Evolutionary conservation across 2,113 vertebrate species (phyloP), one percentile per base, ranked within the genome.

Genomic region (Pseudorectes ferrugineus): DNA sequence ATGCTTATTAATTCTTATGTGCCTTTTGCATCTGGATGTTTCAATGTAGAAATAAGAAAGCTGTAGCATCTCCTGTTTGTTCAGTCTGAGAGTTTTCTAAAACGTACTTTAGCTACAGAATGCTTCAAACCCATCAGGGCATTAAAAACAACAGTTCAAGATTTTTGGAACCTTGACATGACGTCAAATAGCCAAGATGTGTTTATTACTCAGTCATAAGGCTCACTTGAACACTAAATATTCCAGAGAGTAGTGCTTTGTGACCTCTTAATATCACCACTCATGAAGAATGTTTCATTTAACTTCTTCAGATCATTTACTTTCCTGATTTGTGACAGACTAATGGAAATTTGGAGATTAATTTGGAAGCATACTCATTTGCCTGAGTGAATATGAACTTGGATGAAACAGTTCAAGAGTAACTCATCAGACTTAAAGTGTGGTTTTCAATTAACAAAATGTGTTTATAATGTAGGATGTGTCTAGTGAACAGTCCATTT

Each of bases 261-360:
- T 94, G 61, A 94, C 88, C 87, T 95, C 85, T 88, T 88, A 89
- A 79, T 89, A 88, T 33, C 14, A 1, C 19, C 0, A 1, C 65
- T 95, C 26, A 22, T 84, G 59, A 88, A 88, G 59, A 92, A 93
- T 88, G 63, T 94, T 88, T 73, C 79, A 73, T 96, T 97, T 94
- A 80, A 70, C 42, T 90, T 95, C 87, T 90, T 85, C 89, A 80
- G 72, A 71, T 93, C 81, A 79, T 93, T 97, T 91, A 55, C 75
- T 91, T 86, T 74, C 58, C 78, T 95, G 89, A 88, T 95, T 94
- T 95, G 74, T 86, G 78, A 86, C 81, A 88, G 46, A 62, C 35
- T 92, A 83, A 93, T 92, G 66, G 90, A 97, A 89, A 92, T 86
- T 55, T 70, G 58, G 83, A 88, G 40, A 84, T 80, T 80, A 88